These are phyloP conservation scores for Gnathonemus longibarbis DNA, from an alignment of 2,113 vertebrate species.

Conservation along the genomic window DNA sequence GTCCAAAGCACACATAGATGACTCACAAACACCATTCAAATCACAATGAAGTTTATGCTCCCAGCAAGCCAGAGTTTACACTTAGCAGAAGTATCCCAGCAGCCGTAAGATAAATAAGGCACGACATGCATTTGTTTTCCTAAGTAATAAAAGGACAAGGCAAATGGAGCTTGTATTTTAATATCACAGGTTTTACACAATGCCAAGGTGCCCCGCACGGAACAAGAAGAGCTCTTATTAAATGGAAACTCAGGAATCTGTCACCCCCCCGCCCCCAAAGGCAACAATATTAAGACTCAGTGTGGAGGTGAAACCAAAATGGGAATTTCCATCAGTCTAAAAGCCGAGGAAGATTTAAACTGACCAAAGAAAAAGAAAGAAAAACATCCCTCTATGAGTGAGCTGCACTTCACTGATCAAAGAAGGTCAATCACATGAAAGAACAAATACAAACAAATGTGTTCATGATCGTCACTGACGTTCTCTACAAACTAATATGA, in stretches of 20 bases:
- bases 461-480: not conserved
- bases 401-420: not conserved
- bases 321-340: not conserved
- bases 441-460: not conserved
- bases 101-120: not conserved
- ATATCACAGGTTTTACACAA: not conserved
- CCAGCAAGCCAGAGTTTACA: conserved; percentile 12
- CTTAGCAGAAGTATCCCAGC: not conserved
- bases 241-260: not conserved
- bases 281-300: not conserved
- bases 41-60: not conserved
- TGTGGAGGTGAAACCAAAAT: not conserved
- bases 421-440: not conserved
- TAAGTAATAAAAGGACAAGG: not conserved
- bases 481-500: not conserved
- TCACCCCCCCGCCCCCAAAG: not conserved
- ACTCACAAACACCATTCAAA: not conserved
- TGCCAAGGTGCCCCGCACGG: not conserved
- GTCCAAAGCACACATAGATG: not conserved
- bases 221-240: conserved; percentile 2
- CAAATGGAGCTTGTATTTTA: not conserved
- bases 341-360: not conserved
- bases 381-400: not conserved
- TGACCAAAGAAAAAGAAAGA: not conserved
- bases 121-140: not conserved